A percentile compares a stretch with the other conserved stretches of the same genome.
Conservation (phyloP, 2,888 invertebrate species). For the Quadriops clusia region DNA sequence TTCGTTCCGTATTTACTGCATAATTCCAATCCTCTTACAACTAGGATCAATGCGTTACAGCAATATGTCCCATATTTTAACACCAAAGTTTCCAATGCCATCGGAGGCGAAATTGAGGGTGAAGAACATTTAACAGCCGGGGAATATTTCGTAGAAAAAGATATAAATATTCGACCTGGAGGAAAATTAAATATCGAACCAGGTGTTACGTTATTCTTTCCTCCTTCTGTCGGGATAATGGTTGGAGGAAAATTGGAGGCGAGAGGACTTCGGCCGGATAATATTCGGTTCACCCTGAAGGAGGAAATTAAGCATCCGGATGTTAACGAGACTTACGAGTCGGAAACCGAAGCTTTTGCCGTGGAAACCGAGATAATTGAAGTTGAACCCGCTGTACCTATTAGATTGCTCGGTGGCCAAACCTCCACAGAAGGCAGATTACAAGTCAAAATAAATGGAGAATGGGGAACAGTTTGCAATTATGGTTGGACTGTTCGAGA, state of each 20-base stretch:
- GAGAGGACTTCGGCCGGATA: slow-evolving; percentile 64
- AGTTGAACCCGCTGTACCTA: slow-evolving; percentile 52
- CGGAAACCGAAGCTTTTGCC: slow-evolving; percentile 39
- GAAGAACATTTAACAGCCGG: slow-evolving; percentile 71
- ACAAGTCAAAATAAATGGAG: slow-evolving; percentile 69
- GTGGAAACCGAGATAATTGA: slow-evolving; percentile 46
- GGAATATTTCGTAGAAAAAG: slow-evolving; percentile 83
- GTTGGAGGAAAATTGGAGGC: slow-evolving; percentile 86
- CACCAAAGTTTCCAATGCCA: slow-evolving; percentile 48
- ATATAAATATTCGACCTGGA: slow-evolving; percentile 90
- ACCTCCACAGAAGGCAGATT: slow-evolving; percentile 76
- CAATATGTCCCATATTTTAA: slow-evolving; percentile 70
- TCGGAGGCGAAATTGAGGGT: slow-evolving; percentile 91
- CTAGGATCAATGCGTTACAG: slow-evolving; percentile 64
- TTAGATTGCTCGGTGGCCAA: slow-evolving; percentile 71
- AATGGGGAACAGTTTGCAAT: slow-evolving; percentile 97
- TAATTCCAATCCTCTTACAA: slow-evolving; percentile 79
- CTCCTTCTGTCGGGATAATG: slow-evolving; percentile 91
- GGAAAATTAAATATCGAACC: slow-evolving; percentile 79
- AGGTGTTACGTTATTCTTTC: slow-evolving; percentile 81
- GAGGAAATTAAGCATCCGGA: slow-evolving; percentile 57
- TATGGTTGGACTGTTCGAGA: slow-evolving; percentile 89
- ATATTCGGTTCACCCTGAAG: slow-evolving; percentile 68
- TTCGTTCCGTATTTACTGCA: slow-evolving; percentile 87
- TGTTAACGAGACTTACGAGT: slow-evolving; percentile 51